A percentile compares a stretch with the other conserved stretches of the same genome.
Conservation (phyloP, 2,113 vertebrate genomes). For the Corythaixoides concolor region DNA sequence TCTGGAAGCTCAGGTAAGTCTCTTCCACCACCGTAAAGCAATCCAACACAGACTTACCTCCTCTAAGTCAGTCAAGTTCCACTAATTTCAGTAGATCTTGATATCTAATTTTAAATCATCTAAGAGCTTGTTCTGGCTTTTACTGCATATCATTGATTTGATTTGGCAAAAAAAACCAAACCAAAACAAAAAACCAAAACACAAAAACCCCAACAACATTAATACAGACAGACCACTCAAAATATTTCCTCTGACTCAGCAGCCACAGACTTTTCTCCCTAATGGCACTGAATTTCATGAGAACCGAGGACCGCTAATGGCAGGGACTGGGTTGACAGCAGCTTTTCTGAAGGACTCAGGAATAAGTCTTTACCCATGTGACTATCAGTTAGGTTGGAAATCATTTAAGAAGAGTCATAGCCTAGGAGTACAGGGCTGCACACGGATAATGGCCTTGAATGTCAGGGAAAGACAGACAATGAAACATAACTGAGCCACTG, state of each 20-base stretch:
- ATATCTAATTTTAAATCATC: neutral
- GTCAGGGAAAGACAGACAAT: neutral
- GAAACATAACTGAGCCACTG: neutral
- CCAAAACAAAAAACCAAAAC: neutral
- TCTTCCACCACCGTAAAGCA: neutral
- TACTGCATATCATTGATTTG: neutral
- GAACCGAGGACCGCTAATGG: neutral
- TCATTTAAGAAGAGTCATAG: neutral
- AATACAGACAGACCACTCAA: neutral
- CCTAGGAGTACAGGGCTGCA: neutral
- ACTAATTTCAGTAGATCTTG: neutral
- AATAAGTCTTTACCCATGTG: neutral
- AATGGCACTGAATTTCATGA: neutral
- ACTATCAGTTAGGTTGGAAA: neutral
- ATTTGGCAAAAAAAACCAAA: neutral
- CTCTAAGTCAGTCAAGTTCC: neutral
- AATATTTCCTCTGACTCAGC: neutral
- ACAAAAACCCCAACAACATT: neutral
- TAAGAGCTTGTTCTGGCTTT: neutral
- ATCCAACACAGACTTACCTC: neutral
- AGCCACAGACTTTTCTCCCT: neutral
- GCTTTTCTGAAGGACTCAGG: neutral
- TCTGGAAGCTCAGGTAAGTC: neutral
- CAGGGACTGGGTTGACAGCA: neutral
- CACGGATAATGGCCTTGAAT: neutral